phyloP scores from a whole-genome alignment of 2,113 vertebrate genomes.

The Nesospiza acunhae region DNA sequence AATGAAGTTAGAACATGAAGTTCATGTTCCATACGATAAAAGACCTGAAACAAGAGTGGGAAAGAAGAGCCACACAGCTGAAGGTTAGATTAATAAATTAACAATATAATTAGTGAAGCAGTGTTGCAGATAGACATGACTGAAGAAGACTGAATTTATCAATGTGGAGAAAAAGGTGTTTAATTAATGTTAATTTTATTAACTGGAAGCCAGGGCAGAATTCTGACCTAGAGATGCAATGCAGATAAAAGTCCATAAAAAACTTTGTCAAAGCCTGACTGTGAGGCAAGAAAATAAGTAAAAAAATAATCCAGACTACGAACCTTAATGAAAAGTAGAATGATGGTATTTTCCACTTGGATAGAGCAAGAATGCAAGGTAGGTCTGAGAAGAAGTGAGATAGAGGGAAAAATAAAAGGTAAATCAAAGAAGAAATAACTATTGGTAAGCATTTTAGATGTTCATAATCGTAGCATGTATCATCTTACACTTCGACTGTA shows the following conservation, averaged over 20 bases:
- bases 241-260: neutral
- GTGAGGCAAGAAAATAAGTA: accelerated
- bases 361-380: neutral
- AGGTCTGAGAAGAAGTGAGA: neutral
- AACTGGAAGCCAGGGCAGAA: neutral
- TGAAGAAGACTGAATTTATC: neutral
- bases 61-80: neutral
- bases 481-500: neutral
- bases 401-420: neutral
- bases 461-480: neutral
- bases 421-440: neutral
- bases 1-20: neutral
- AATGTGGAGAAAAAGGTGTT: neutral
- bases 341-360: neutral
- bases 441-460: neutral
- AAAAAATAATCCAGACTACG: neutral
- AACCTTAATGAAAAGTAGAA: neutral
- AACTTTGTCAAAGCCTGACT: neutral
- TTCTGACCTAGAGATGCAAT: neutral
- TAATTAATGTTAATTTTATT: neutral
- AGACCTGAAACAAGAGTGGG: neutral
- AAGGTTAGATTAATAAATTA: neutral
- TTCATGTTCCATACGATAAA: neutral
- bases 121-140: neutral
- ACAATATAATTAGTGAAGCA: neutral